These are phyloP conservation scores for Rafetus swinhoei DNA, from an alignment of 2,113 vertebrate species.

Conservation along the genomic window DNA sequence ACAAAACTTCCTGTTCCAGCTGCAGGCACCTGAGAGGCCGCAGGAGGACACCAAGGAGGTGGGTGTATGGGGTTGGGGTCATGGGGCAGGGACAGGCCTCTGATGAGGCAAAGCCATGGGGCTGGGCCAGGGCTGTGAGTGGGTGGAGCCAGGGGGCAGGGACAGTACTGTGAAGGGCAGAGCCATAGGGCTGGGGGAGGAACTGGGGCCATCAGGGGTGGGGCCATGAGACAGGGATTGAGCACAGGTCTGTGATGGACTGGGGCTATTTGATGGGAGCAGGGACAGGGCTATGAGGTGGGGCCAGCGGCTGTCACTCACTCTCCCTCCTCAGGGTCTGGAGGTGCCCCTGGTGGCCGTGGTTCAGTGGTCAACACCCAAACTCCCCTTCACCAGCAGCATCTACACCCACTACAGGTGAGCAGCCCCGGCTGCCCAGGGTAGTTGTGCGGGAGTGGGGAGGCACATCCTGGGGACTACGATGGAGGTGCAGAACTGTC, in stretches of 20 bases:
- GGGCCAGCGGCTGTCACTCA: no score
- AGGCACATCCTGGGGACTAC: no score
- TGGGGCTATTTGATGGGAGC: no score
- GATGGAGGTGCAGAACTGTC: no score
- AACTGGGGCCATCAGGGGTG: no score
- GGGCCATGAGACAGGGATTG: not conserved
- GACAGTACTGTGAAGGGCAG: not conserved
- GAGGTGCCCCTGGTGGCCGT: slow-evolving; percentile 93
- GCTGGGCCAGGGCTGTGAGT: not conserved
- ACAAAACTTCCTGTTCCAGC: slow-evolving; percentile 91
- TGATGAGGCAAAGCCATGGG: no score
- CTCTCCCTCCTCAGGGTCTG: slow-evolving; percentile 80
- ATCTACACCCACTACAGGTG: slow-evolving; percentile 95
- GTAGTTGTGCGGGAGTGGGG: no score
- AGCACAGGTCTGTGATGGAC: not conserved
- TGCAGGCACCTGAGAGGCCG: slow-evolving; percentile 83
- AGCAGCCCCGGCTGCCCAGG: not conserved
- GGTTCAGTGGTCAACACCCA: slow-evolving; percentile 93
- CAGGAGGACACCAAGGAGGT: slow-evolving; percentile 87
- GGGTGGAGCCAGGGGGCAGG: no score
- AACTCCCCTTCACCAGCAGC: slow-evolving; percentile 91
- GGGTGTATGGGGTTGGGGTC: slow-evolving; percentile 5
- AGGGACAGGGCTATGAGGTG: no score
- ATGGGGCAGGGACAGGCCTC: not conserved
- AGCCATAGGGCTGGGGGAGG: fast-evolving